Percentiles rank a stretch among this genome's conserved stretches.
phyloP scores from a whole-genome alignment of 2,113 vertebrate genomes.

The Macroglossus sobrinus region DNA sequence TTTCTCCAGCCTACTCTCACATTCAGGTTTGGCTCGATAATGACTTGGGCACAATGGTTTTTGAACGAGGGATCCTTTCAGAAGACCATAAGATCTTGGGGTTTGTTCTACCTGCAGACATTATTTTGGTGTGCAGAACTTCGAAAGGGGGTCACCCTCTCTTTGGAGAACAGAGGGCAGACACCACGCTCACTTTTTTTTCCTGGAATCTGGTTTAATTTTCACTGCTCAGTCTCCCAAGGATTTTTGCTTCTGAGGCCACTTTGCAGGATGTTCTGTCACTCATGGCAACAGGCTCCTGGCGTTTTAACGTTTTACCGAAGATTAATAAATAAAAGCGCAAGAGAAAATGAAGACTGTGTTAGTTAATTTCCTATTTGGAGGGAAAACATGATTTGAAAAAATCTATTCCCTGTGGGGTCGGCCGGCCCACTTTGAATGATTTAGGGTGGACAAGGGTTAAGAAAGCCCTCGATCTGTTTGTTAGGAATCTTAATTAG shows the following conservation, averaged over 20 bases:
- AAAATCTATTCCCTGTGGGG: not conserved
- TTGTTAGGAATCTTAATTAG: constrained; percentile 55
- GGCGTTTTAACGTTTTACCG: not conserved
- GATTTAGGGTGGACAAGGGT: not conserved
- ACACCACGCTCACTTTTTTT: not conserved
- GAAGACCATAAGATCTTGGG: not conserved
- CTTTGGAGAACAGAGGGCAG: not conserved
- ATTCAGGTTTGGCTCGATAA: not conserved
- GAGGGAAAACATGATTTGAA: not conserved
- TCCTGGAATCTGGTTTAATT: not conserved
- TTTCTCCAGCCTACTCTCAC: not conserved
- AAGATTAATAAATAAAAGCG: not conserved
- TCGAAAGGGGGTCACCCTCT: not conserved
- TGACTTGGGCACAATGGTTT: not conserved
- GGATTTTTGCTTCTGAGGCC: not conserved
- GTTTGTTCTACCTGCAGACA: not conserved
- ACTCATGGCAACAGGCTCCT: not conserved
- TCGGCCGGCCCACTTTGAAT: constrained; percentile 9
- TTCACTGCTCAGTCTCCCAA: not conserved
- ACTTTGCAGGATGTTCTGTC: not conserved
- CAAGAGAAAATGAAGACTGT: not conserved
- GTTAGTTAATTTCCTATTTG: not conserved
- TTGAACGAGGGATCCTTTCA: constrained; percentile 10
- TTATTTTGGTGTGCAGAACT: not conserved
- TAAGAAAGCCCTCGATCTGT: constrained; percentile 2